phyloP scores from a whole-genome alignment of 2,113 vertebrate species.

The Todiramphus saurophagus region DNA sequence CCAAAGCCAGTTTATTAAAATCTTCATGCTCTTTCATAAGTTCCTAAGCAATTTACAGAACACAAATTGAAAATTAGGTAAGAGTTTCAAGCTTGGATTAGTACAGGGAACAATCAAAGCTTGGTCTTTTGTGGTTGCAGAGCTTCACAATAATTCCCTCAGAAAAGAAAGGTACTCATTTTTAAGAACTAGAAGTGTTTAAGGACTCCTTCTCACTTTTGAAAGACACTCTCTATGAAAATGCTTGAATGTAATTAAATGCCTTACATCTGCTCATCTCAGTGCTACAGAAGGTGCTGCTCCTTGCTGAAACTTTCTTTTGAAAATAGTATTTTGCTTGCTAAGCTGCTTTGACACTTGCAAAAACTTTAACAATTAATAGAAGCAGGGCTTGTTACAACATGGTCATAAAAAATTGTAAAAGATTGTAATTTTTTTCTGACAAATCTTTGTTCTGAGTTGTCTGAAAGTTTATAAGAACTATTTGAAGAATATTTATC shows the following conservation, averaged over 20 bases:
- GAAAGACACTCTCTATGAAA: background rate
- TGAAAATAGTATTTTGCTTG: background rate
- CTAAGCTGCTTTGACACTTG: background rate
- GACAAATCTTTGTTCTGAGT: background rate
- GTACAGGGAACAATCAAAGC: background rate
- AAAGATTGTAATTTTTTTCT: background rate
- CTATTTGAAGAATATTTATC: background rate
- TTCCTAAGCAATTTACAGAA: background rate
- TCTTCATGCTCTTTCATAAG: background rate
- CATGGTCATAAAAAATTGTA: background rate
- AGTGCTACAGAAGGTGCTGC: background rate
- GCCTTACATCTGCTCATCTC: background rate
- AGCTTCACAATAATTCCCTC: background rate
- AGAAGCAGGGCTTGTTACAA: background rate
- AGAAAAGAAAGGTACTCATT: background rate
- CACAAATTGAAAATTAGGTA: background rate
- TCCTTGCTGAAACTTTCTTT: background rate
- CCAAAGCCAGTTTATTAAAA: slow-evolving; percentile 8
- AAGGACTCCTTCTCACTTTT: background rate
- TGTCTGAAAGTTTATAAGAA: background rate
- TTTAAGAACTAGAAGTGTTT: background rate
- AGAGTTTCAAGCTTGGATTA: background rate
- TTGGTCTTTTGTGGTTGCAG: background rate
- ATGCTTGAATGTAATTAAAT: background rate
- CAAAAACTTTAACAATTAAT: background rate